Evolutionary conservation across 23 tunicate species (phyloP).

Genomic region (Ciona savignyi): DNA sequence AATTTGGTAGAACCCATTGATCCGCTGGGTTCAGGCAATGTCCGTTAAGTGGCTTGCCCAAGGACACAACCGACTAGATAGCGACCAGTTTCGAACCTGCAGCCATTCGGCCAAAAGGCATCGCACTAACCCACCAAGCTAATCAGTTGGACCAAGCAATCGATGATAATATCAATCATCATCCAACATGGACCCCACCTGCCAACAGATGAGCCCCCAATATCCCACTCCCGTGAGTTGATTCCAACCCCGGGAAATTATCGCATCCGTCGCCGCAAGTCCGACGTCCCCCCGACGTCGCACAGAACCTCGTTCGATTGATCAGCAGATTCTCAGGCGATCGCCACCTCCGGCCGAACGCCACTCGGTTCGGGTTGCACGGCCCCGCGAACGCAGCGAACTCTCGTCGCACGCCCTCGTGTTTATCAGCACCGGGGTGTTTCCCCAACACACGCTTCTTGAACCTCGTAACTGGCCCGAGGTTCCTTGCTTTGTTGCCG

Average conservation of each 20-base stretch:
- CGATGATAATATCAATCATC: too few species aligned
- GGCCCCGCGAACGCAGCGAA: conserved; percentile 35
- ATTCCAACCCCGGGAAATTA: not conserved
- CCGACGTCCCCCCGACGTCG: conserved; percentile 6
- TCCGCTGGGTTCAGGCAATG: too few species aligned
- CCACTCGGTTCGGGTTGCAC: conserved; percentile 12
- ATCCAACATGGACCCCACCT: too few species aligned
- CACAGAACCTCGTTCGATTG: conserved; percentile 19
- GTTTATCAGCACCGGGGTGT: not conserved
- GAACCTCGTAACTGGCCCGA: conserved; percentile 59
- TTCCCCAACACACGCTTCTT: conserved; percentile 59
- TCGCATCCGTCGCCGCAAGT: conserved; percentile 56
- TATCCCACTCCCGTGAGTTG: not conserved
- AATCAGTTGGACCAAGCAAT: too few species aligned
- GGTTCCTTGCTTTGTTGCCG: not conserved
- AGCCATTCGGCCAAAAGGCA: too few species aligned
- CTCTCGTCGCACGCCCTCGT: conserved; percentile 16
- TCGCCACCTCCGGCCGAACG: conserved; percentile 43
- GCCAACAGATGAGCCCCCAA: conserved; percentile 8
- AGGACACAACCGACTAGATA: too few species aligned
- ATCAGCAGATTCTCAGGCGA: conserved; percentile 23
- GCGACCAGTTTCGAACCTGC: too few species aligned
- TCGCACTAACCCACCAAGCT: too few species aligned
- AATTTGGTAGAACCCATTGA: too few species aligned
- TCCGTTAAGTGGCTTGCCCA: too few species aligned